Evolutionary conservation across 2,113 vertebrate genomes (phyloP), one percentile per base, ranked within the genome.

Genomic region (Monarcha castaneiventris): DNA sequence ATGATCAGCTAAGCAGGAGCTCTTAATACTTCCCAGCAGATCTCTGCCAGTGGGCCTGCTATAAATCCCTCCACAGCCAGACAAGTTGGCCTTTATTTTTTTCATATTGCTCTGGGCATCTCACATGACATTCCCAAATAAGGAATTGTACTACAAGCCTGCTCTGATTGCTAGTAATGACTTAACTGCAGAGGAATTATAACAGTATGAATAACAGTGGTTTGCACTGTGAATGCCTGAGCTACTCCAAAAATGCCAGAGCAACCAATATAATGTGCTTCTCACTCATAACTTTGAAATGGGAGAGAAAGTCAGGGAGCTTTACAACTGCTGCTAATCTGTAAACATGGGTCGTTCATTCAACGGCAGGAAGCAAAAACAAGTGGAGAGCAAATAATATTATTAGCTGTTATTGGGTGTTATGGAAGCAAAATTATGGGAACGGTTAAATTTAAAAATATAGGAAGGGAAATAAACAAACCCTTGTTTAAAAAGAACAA

Each of bases 121-220:
- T 98, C 98, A 99, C 98, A 99, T 99, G 99, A 99, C 99, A 99
- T 99, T 99, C 98, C 99, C 99, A 99, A 99, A 99, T 98, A 99
- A 99, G 99, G 99, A 98, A 98, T 98, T 98, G 98, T 97, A 98
- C 98, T 98, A 98, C 97, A 97, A 98, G 98, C 98, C 98, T 98
- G 97, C 98, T 98, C 98, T 98, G 98, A 99, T 99, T 98, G 97
- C 98, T 98, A 97, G 98, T 98, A 98, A 99, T 99, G 99, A 99
- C 98, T 99, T 98, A 99, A 99, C 97, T 97, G 97, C 98, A 97
- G 97, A 99, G 99, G 99, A 99, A 99, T 99, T 99, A 98, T 98
- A 99, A 98, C 98, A 98, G 98, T 97, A 98, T 98, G 98, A 99
- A 98, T 98, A 98, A 98, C 98, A 98, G 97, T 94, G 97, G 96